phyloP scores from a whole-genome alignment of 2,797 vertebrate genomes.

The Mus spretus region DNA sequence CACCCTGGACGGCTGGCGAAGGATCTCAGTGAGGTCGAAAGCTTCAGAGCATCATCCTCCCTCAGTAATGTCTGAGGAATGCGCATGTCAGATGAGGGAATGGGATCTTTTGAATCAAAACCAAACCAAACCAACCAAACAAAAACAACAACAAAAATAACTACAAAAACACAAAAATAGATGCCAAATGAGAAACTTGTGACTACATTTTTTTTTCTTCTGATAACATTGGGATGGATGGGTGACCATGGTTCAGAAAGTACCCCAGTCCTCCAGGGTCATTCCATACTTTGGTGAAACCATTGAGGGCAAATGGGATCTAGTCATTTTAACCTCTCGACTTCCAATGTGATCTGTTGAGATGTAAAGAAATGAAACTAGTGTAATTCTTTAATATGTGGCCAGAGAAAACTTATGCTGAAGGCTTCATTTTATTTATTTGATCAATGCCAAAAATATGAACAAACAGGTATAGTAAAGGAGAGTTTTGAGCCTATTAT shows the following conservation, averaged over 20 bases:
- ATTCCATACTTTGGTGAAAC: not conserved
- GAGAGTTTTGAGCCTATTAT: not conserved
- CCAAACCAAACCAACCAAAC: too few relatives aligned
- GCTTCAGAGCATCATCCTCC: conserved; percentile 16
- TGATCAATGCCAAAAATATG: conserved; percentile 20
- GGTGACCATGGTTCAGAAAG: not conserved
- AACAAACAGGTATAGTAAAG: conserved; percentile 6
- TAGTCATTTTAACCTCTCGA: conserved; percentile 51
- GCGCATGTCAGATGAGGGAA: not conserved
- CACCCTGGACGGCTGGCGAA: not conserved
- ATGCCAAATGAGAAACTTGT: conserved; percentile 10
- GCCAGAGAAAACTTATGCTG: conserved; percentile 43
- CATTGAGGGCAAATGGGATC: conserved; percentile 55
- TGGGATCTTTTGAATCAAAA: not conserved
- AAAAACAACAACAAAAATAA: not conserved
- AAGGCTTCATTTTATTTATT: conserved; percentile 44
- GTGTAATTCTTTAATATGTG: conserved; percentile 25
- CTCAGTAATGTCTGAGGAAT: not conserved
- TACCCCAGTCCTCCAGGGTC: conserved; percentile 11
- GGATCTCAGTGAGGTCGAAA: conserved; percentile 48
- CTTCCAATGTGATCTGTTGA: conserved; percentile 3
- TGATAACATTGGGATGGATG: not conserved
- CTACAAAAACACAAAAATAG: not conserved
- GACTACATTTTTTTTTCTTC: conserved; percentile 40
- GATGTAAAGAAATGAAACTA: conserved; percentile 47